phyloP scores from a whole-genome alignment of 2,888 invertebrate genomes.

The Tupiocoris notatus region DNA sequence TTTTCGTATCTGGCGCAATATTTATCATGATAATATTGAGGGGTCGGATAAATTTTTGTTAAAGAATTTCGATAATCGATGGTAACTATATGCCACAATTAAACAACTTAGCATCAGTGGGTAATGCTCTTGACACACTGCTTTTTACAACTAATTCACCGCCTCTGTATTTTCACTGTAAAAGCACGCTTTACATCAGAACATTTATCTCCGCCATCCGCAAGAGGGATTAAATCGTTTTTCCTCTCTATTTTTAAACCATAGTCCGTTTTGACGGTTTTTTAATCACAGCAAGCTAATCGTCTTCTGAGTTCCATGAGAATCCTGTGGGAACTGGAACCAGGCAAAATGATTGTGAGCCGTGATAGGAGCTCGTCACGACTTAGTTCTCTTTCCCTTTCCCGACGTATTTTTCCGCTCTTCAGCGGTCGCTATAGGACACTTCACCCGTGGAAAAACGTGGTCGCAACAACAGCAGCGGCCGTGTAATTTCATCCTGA shows the following conservation, averaged over 20 bases:
- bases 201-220: too few relatives aligned
- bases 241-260: neutral
- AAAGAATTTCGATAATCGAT: too few relatives aligned
- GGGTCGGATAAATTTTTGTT: too few relatives aligned
- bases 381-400: conserved; percentile 27
- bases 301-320: neutral
- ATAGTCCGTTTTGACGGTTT: neutral
- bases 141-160: too few relatives aligned
- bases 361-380: conserved; percentile 36
- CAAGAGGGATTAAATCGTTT: neutral
- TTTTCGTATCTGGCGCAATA: too few relatives aligned
- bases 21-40: too few relatives aligned
- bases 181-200: too few relatives aligned
- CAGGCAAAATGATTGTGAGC: conserved; percentile 20
- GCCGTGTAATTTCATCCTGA: neutral
- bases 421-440: neutral
- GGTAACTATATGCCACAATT: too few relatives aligned
- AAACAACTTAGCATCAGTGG: too few relatives aligned
- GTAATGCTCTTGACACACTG: too few relatives aligned
- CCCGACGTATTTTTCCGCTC: neutral
- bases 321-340: conserved; percentile 9
- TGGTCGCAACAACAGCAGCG: neutral
- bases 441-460: neutral
- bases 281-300: neutral
- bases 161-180: too few relatives aligned